Evolutionary conservation across 2,888 invertebrate species (phyloP).

Genomic region (Drosophila vallismaia): DNA sequence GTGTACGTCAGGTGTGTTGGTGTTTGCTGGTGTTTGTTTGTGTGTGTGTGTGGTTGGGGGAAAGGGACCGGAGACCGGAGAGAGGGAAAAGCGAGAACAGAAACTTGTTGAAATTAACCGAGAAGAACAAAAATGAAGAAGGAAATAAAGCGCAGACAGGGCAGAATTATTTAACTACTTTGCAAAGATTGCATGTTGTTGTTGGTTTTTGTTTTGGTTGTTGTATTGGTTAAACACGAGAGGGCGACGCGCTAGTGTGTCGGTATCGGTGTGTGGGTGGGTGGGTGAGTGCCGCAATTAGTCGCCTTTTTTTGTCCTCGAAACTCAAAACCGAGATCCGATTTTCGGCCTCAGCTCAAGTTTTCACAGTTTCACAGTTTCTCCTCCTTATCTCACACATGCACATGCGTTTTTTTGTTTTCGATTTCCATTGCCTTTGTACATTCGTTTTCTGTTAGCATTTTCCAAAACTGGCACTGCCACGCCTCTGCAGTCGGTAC

Average conservation of each 20-base stretch:
- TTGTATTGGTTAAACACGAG: conserved; percentile 44
- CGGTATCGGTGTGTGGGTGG: conserved; percentile 7
- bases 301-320: conserved; percentile 38
- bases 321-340: conserved; percentile 29
- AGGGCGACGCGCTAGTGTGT: conserved; percentile 14
- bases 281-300: conserved; percentile 21
- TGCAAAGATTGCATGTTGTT: conserved; percentile 76
- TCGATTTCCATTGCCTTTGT: conserved; percentile 69
- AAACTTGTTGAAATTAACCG: conserved; percentile 75
- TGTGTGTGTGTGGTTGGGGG: conserved; percentile 24
- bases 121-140: conserved; percentile 51
- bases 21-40: conserved; percentile 52
- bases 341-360: conserved; percentile 30
- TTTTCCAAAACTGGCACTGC: conserved; percentile 7
- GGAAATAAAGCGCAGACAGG: conserved; percentile 81
- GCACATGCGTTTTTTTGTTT: conserved; percentile 76
- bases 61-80: conserved; percentile 21
- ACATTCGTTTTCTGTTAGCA: conserved; percentile 47
- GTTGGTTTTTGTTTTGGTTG: conserved; percentile 60
- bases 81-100: conserved; percentile 67
- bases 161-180: conserved; percentile 80
- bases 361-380: conserved; percentile 58
- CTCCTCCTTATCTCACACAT: conserved; percentile 64
- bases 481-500: background rate
- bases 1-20: conserved; percentile 61